Base-by-base conservation (phyloP, 1,140 invertebrate genomes). In the Ceratina calcarata region DNA sequence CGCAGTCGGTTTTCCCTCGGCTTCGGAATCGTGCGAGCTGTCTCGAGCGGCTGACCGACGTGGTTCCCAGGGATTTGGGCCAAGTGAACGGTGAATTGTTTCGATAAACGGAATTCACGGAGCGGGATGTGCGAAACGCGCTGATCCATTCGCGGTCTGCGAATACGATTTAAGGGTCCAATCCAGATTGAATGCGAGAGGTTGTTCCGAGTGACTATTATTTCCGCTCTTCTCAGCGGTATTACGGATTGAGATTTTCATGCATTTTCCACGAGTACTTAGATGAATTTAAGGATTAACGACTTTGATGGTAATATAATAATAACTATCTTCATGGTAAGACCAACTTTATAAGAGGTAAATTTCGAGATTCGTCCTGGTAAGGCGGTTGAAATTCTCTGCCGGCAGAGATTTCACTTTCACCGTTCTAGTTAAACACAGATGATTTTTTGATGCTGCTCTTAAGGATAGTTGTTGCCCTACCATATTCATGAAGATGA, bases 61-160 rank as follows among this genome's bases (percentile, higher is more conserved):
- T 16, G 55, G 53, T 71, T 83, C 64, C 27, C 58, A 24, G 69
- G 64, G 45, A 82, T 13, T n/a, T 15, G 58, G 18, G 64, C 80
- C 82, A 78, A 78, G 27, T 32, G 74, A 78, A 57, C 53, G 22
- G 13, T 12, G 22, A 79, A 83, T 74, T 74, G 58, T 79, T 82
- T 66, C 58, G 68, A 78, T 67, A 70, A 78, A 70, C 64, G 64
- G 69, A 74, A 84, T 79, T 84, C 73, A 83, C 32, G 55, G 57
- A 62, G 27, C 18, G 27, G 27, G 13, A 18, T 24, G 51, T 20
- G 51, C 37, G 69, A 81, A 53, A 53, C 65, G 13, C 20, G 45
- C 20, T 51, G 49, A 24, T n/a, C 18, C 51, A 32, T 24, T 69
- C 67, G 67, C 24, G 67, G 49, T 69, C 67, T 45, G 51, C 45